phyloP scores from a whole-genome alignment of 2,113 vertebrate species.

The Saiga tatarica region DNA sequence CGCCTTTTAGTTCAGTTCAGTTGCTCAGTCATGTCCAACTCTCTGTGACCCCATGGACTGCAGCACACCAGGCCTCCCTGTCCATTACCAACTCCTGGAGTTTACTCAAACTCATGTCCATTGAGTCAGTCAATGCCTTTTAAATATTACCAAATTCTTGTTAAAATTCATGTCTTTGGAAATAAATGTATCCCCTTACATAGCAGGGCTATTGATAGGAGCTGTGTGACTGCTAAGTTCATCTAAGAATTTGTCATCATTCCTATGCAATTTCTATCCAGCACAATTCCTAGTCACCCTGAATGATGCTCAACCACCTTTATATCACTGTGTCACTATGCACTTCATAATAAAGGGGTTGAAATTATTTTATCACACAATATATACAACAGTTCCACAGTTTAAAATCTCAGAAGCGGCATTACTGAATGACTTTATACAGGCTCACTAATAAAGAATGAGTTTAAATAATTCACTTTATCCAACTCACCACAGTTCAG shows the following conservation, averaged over 20 bases:
- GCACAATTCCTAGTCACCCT: not conserved
- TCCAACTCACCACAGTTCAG: not conserved
- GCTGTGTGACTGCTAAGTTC: not conserved
- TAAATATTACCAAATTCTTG: constrained; percentile 18
- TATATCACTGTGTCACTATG: not conserved
- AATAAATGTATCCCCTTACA: not conserved
- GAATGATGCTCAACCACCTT: constrained; percentile 14
- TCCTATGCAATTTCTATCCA: not conserved
- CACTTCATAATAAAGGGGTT: not conserved
- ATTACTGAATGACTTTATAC: not conserved
- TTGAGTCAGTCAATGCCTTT: not conserved
- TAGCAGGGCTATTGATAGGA: not conserved
- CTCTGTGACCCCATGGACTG: not conserved
- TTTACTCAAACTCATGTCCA: not conserved
- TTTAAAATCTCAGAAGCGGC: constrained; percentile 27
- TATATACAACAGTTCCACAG: constrained; percentile 2
- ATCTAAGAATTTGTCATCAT: not conserved
- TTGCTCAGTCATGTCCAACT: not conserved
- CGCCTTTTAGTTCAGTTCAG: not conserved
- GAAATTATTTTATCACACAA: constrained; percentile 31
- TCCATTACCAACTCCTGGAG: not conserved
- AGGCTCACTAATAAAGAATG: not conserved
- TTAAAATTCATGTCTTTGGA: not conserved
- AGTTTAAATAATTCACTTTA: constrained; percentile 40
- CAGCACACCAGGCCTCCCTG: not conserved